Evolutionary conservation across 1,140 invertebrate genomes (phyloP).

Genomic region (Ericerus pela): DNA sequence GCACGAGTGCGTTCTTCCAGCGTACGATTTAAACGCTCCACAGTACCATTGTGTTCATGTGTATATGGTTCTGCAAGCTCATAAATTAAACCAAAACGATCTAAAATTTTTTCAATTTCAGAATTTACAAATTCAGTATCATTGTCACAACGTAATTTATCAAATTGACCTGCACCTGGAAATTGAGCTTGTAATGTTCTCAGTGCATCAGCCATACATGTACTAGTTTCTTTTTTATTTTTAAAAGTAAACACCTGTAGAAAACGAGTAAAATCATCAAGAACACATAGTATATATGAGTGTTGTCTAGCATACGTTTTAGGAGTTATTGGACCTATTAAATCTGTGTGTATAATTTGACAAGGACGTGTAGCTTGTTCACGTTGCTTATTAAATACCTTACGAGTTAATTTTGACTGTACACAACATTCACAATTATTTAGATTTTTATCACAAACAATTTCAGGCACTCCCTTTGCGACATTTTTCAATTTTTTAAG

Average conservation of each 20-base stretch:
- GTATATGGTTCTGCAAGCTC: slow-evolving; percentile 15
- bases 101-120: neutral
- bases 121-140: neutral
- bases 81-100: slow-evolving; percentile 8
- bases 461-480: too few species aligned
- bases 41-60: slow-evolving; percentile 27
- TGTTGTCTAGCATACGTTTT: neutral
- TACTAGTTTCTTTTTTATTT: neutral
- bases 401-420: neutral
- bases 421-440: slow-evolving; percentile 4
- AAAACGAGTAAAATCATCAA: neutral
- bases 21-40: slow-evolving; percentile 30
- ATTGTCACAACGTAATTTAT: neutral
- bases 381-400: neutral
- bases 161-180: neutral
- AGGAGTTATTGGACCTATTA: slow-evolving; percentile 1
- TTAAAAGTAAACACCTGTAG: neutral
- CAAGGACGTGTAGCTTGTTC: neutral
- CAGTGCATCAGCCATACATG: neutral
- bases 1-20: slow-evolving; percentile 26
- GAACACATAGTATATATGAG: neutral
- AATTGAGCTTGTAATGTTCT: neutral
- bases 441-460: too few species aligned
- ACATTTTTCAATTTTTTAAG: too few species aligned
- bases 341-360: neutral